These are phyloP conservation scores for Cosmia pyralina DNA, from an alignment of 2,888 invertebrate genomes.

Conservation along the genomic window DNA sequence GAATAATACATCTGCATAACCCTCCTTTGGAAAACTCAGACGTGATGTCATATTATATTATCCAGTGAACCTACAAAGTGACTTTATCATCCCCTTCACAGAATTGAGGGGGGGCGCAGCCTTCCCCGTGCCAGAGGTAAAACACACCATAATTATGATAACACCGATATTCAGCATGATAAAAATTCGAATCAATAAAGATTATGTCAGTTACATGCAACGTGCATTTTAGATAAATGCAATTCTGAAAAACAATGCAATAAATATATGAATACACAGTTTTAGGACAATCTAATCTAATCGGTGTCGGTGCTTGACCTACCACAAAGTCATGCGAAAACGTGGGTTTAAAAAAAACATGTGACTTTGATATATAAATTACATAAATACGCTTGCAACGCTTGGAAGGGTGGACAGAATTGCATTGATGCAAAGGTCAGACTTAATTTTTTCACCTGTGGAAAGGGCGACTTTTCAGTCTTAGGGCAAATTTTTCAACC, in stretches of 20 bases:
- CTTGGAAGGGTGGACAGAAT: background rate
- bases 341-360: background rate
- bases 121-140: background rate
- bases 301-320: conserved; percentile 22
- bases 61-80: background rate
- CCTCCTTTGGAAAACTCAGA: background rate
- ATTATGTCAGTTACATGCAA: conserved; percentile 29
- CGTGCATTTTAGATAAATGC: conserved; percentile 36
- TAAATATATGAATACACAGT: conserved; percentile 4
- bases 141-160: conserved; percentile 10
- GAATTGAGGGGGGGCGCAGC: background rate
- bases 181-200: conserved; percentile 28
- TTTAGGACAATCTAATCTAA: conserved; percentile 33
- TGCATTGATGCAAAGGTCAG: background rate
- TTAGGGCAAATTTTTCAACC: no score
- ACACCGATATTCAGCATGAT: background rate
- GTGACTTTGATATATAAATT: conserved; percentile 1
- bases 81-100: background rate
- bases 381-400: background rate
- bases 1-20: background rate
- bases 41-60: background rate
- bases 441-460: background rate
- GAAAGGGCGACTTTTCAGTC: no score
- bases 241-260: conserved; percentile 43
- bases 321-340: conserved; percentile 30